Evolutionary conservation across 2,113 vertebrate species (phyloP).

Genomic region (Colistium nudipinnis): DNA sequence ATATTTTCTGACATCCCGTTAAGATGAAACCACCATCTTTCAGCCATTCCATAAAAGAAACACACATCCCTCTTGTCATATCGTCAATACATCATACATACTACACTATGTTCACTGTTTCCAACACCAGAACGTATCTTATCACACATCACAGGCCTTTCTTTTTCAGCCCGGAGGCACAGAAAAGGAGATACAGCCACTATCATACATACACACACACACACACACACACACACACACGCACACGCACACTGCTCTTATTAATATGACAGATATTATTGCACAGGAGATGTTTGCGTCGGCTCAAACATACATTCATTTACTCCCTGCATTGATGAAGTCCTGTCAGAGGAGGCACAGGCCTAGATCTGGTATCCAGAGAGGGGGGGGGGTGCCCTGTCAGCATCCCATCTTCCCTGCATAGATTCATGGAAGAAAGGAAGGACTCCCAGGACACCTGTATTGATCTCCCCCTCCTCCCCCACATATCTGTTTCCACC

Average conservation of each 20-base stretch:
- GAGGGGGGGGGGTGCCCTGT: constrained; percentile 44
- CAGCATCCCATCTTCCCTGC: constrained; percentile 53
- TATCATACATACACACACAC: constrained; percentile 19
- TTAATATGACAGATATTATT: constrained; percentile 27
- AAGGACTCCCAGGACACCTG: constrained; percentile 52
- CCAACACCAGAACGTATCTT: constrained; percentile 24
- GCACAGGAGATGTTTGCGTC: constrained; percentile 25
- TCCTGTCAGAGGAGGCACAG: neutral
- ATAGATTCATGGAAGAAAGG: constrained; percentile 56
- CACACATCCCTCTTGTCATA: constrained; percentile 15
- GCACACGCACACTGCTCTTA: constrained; percentile 14
- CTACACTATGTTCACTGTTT: neutral
- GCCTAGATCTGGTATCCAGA: constrained; percentile 16
- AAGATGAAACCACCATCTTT: constrained; percentile 30
- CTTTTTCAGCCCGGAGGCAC: constrained; percentile 38
- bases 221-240: constrained; percentile 2
- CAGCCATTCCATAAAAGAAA: constrained; percentile 16
- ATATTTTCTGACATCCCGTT: constrained; percentile 8
- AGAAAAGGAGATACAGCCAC: constrained; percentile 25
- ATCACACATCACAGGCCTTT: constrained; percentile 30
- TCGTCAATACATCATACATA: constrained; percentile 29
- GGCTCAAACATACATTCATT: constrained; percentile 39
- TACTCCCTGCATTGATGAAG: constrained; percentile 30
- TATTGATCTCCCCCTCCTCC: constrained; percentile 57
- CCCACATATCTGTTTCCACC: constrained; percentile 22